Base-by-base conservation (phyloP, 2,888 invertebrate species). In the Cinara cedri region DNA sequence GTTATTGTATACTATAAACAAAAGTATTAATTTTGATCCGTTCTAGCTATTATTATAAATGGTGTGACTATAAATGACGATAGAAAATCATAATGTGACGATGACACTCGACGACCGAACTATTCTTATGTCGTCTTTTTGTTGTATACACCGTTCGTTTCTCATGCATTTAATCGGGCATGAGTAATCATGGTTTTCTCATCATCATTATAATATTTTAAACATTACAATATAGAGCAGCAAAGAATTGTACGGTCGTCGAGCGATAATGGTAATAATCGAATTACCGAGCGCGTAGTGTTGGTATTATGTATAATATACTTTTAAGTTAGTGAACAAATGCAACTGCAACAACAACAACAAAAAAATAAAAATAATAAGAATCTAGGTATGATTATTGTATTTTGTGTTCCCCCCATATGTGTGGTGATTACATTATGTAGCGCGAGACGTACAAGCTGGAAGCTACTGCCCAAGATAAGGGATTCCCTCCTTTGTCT, bases 391-490 rank as follows among this genome's bases (percentile, higher is more conserved):
- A 34, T 66, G 57, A 70, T 70, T 14, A 57, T 80, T 80, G 57
- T 78, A 71, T 71, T 74, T 74, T 74, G 54, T 65, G 44, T 63
- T 42, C 46, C 54, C 75, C 57, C 21, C 60, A 21, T 19, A 54
- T 54, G 74, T 72, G 74, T 54, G 74, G 34, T 6, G 34, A 74
- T 54, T 54, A 51, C 74, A 9, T 49, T 51, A 87, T 87, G 87
- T 91, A 96, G 96, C 94, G 96, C 90, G 96, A 96, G 90, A 94
- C 95, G 87, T 97, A 96, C 93, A 95, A 94, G 90, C 91, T 97
- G 91, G 95, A 95, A 90, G 97, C 97, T 88, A 95, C 94, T 91
- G 97, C 97, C 88, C 93, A 95, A 91, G 98, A 98, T 90, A 95
- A 95, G 90, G 97, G 97, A 87, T 93, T 91, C 88, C 95, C 95